Evolutionary conservation across 2,888 invertebrate species (phyloP).

Genomic region (Prenolepis imparis): DNA sequence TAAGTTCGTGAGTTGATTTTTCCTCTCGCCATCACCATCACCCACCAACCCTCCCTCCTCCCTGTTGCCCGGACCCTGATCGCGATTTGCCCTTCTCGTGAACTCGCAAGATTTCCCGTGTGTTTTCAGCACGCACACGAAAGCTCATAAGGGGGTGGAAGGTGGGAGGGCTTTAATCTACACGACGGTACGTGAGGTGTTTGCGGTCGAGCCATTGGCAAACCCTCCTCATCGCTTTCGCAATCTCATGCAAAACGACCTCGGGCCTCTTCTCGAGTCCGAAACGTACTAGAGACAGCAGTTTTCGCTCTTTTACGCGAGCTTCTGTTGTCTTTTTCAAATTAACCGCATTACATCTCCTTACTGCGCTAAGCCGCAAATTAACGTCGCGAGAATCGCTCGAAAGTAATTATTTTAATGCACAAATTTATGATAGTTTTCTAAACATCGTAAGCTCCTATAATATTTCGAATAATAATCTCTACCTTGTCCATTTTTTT

Average conservation of each 20-base stretch:
- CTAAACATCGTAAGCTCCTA: not conserved
- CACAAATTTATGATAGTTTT: not conserved
- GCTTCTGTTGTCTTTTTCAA: not conserved
- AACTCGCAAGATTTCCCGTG: constrained; percentile 82
- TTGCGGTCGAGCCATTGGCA: constrained; percentile 76
- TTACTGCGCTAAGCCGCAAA: not conserved
- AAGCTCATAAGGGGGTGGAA: constrained; percentile 25
- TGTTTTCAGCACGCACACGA: constrained; percentile 75
- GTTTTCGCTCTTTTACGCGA: constrained; percentile 23
- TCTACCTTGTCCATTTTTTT: not conserved
- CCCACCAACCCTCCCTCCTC: constrained; percentile 45
- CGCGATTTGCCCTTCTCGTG: constrained; percentile 35
- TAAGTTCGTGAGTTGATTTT: constrained; percentile 72
- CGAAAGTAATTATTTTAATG: constrained; percentile 20
- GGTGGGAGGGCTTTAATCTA: constrained; percentile 80
- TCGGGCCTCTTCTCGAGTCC: constrained; percentile 35
- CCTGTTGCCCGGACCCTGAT: constrained; percentile 39
- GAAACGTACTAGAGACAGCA: not conserved
- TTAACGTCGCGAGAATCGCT: not conserved
- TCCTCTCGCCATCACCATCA: constrained; percentile 55
- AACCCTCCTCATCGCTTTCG: constrained; percentile 42
- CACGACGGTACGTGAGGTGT: constrained; percentile 82
- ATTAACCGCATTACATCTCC: constrained; percentile 5
- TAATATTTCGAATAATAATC: not conserved
- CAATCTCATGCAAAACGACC: constrained; percentile 76